Evolutionary conservation across 2,797 vertebrate species (phyloP).

Genomic region (Enteromius unitaeniatus): DNA sequence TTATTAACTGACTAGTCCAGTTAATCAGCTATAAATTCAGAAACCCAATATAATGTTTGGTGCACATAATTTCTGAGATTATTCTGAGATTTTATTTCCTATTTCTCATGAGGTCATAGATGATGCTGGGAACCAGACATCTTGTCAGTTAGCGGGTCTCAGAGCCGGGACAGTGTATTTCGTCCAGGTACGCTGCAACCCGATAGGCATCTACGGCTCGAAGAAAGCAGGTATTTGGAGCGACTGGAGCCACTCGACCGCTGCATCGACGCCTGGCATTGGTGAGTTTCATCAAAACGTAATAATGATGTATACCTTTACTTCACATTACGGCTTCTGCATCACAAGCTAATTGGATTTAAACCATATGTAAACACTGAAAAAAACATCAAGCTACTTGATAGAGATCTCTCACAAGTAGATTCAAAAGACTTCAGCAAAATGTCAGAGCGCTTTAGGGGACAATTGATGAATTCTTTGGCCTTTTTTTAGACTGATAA

Average conservation of each 20-base stretch:
- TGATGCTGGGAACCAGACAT: constrained; percentile 92
- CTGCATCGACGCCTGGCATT: constrained; percentile 88
- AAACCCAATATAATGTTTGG: neutral
- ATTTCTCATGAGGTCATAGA: constrained; percentile 83
- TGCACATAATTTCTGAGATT: neutral
- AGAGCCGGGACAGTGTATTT: constrained; percentile 90
- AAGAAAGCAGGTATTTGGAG: constrained; percentile 95
- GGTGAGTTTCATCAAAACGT: constrained; percentile 74
- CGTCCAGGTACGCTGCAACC: constrained; percentile 93
- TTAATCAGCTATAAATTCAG: neutral
- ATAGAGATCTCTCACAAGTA: constrained; percentile 75
- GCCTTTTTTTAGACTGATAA: constrained; percentile 74
- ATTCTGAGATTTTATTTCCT: constrained; percentile 19
- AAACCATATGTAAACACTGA: constrained; percentile 74
- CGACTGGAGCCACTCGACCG: constrained; percentile 92
- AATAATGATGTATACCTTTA: constrained; percentile 5
- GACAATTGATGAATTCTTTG: constrained; percentile 72
- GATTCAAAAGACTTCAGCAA: constrained; percentile 65
- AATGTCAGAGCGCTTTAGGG: constrained; percentile 68
- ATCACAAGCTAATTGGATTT: constrained; percentile 70
- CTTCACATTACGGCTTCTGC: constrained; percentile 52
- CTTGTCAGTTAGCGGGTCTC: constrained; percentile 89
- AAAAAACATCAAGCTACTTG: constrained; percentile 70
- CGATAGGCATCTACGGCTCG: constrained; percentile 93
- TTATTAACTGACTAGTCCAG: neutral